Evolutionary conservation across 2,888 invertebrate species (phyloP).

Genomic region (Drosophila lacicola): DNA sequence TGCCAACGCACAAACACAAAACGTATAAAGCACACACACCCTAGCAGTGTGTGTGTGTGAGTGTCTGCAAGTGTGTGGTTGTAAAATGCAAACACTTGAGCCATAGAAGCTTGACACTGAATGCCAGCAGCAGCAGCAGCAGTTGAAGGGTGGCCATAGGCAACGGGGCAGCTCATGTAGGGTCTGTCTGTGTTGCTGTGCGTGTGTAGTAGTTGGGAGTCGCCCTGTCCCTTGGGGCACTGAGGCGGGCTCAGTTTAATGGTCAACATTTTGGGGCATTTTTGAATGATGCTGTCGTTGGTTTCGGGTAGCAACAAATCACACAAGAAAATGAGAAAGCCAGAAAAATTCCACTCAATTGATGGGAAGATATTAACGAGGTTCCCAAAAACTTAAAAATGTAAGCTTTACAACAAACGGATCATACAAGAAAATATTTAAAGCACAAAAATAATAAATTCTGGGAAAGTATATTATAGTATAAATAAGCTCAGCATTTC

Average conservation of each 20-base stretch:
- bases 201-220: neutral
- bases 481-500: no score
- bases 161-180: neutral
- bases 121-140: slow-evolving; percentile 44
- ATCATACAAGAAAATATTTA: no score
- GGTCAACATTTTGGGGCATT: slow-evolving; percentile 47
- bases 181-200: slow-evolving; percentile 1
- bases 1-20: slow-evolving; percentile 62
- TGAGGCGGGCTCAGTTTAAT: slow-evolving; percentile 29
- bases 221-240: neutral
- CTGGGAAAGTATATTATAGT: no score
- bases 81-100: slow-evolving; percentile 79
- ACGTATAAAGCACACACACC: slow-evolving; percentile 21
- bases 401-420: neutral
- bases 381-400: neutral
- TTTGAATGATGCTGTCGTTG: slow-evolving; percentile 36
- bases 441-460: no score
- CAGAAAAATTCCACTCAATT: neutral
- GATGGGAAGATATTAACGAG: neutral
- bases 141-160: slow-evolving; percentile 3
- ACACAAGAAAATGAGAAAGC: slow-evolving; percentile 19
- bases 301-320: slow-evolving; percentile 16
- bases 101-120: slow-evolving; percentile 60
- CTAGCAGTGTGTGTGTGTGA: slow-evolving; percentile 5
- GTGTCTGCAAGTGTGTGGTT: slow-evolving; percentile 60